Conservation (phyloP, 2,797 vertebrate species). For the Hozukius guyotensis region DNA sequence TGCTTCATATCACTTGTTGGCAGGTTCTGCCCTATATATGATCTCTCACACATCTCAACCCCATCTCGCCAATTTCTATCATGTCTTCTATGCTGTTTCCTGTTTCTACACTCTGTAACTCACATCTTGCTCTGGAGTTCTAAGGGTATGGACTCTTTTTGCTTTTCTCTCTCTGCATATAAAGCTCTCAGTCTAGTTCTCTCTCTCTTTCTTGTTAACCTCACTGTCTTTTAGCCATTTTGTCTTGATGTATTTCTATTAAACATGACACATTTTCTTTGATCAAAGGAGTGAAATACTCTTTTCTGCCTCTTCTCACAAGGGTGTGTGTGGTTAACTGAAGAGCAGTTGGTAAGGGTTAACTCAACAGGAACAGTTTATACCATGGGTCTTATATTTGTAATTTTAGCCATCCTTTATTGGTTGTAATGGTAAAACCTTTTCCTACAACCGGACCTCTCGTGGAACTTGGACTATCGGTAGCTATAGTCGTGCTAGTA, state of each 20-base stretch:
- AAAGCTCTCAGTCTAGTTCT: not conserved
- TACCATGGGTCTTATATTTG: no score
- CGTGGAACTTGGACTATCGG: no score
- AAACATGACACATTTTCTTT: not conserved
- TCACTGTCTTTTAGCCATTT: not conserved
- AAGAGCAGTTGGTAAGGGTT: no score
- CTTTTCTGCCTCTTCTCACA: not conserved
- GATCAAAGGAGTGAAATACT: not conserved
- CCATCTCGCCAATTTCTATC: not conserved
- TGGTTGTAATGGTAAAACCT: no score
- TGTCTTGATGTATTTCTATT: no score
- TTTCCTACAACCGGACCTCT: no score
- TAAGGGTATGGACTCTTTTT: not conserved
- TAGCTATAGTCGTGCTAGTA: no score
- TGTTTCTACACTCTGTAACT: not conserved
- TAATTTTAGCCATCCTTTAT: no score
- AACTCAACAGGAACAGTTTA: no score
- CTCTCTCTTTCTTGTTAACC: not conserved
- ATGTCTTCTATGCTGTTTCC: not conserved
- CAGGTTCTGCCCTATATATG: conserved; percentile 38
- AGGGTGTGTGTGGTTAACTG: not conserved
- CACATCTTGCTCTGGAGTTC: not conserved
- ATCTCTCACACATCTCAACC: conserved; percentile 15
- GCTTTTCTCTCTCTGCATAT: not conserved
- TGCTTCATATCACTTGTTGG: conserved; percentile 29